Evolutionary conservation across 2,113 vertebrate species (phyloP).

Genomic region (Aldabrachelys gigantea): DNA sequence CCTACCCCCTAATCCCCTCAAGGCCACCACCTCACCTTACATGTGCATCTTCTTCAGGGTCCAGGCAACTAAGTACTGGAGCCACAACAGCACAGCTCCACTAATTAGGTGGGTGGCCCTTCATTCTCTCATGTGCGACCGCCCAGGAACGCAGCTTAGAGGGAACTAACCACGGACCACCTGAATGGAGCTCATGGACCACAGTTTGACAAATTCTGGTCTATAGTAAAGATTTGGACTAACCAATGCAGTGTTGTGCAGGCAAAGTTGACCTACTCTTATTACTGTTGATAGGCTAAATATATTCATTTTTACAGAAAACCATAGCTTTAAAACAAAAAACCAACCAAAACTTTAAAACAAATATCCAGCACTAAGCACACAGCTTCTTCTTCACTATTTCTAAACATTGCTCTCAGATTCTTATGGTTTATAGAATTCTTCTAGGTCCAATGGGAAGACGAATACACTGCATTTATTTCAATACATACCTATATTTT

Average conservation of each 20-base stretch:
- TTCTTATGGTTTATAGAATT: background rate
- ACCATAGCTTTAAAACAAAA: background rate
- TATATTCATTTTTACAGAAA: accelerated
- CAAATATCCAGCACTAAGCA: background rate
- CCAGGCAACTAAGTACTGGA: too few species aligned
- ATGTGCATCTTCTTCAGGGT: too few species aligned
- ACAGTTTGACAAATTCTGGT: too few species aligned
- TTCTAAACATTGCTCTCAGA: background rate
- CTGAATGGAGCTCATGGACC: too few species aligned
- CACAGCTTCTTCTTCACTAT: accelerated
- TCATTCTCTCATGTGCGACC: too few species aligned
- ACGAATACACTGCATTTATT: accelerated
- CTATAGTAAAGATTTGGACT: background rate
- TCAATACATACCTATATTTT: background rate
- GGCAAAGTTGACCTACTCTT: background rate
- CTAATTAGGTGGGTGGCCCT: too few species aligned
- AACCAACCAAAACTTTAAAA: background rate
- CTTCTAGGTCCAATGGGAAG: accelerated
- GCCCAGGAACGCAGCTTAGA: too few species aligned
- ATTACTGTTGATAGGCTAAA: background rate
- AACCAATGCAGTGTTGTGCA: background rate
- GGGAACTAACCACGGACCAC: too few species aligned
- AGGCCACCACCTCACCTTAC: too few species aligned
- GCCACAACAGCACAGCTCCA: too few species aligned
- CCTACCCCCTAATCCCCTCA: too few species aligned